Evolutionary conservation across 2,888 invertebrate genomes (phyloP), one percentile per base, ranked within the genome.

Genomic region (Sympetrum striolatum): DNA sequence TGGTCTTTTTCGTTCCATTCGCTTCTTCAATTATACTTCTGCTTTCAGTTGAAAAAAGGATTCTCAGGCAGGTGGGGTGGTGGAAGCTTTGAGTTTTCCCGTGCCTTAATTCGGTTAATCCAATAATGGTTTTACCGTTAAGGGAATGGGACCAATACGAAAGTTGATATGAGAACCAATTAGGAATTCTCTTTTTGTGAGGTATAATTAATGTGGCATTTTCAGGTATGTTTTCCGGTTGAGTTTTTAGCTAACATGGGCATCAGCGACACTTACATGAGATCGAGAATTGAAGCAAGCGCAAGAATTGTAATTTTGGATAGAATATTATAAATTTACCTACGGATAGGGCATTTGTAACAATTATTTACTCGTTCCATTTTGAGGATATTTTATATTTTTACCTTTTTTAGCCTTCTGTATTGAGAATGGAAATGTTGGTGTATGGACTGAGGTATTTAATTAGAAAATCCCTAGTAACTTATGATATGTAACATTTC

Each of bases 1-100:
- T n/a, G n/a, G 58, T 86, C 60, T 60, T 39, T 60, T 31, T 86
- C 58, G 18, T 86, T 64, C 82, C 18, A 35, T 58, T 58, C 35
- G 31, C 53, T 82, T 82, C 58, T 86, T 86, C 64, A 60, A 60
- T 86, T 86, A 86, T 64, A 86, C 22, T 86, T 64, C 64, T 37
- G 14, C 60, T 64, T 86, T 86, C 86, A 37, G n/a, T 86, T 86
- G n/a, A 64, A 37, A 58, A 53, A 53, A 53, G 53, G 86, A 86
- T 86, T 37, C 31, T n/a, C 31, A n/a, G 53, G 4, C 25, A 31
- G 31, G 31, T 73, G 22, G 25, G 31, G 5, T 2, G 14, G 3
- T 12, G 6, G 31, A 31, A 14, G 0, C 31, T 5, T 31, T 73
- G 31, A 1, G 25, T 73, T 31, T 14, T 31, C 73, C 12, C 6